Evolutionary conservation across 2,797 vertebrate genomes (phyloP).

Genomic region (Muscicapa comitata): DNA sequence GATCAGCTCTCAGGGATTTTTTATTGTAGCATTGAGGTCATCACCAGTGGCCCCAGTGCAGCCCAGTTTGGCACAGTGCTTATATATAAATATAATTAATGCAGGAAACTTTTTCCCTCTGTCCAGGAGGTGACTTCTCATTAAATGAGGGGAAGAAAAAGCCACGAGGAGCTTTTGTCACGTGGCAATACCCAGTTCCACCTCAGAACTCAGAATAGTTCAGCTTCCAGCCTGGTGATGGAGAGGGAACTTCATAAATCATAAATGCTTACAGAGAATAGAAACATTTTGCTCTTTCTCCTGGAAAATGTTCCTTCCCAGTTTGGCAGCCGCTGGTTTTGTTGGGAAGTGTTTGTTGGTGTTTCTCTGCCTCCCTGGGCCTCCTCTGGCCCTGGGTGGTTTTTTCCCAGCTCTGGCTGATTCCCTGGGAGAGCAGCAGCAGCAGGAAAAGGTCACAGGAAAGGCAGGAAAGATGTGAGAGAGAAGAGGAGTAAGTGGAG

Average conservation of each 20-base stretch:
- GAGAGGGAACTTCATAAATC: background rate
- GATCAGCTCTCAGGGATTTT: background rate
- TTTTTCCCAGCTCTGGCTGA: background rate
- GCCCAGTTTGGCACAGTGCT: background rate
- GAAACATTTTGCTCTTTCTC: background rate
- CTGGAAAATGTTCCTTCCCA: conserved; percentile 4
- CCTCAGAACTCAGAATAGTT: background rate
- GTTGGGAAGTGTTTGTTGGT: background rate
- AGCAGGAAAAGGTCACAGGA: background rate
- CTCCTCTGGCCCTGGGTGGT: background rate
- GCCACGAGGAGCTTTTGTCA: background rate
- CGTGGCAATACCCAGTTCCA: background rate
- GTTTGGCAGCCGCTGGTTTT: background rate
- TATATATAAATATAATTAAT: background rate
- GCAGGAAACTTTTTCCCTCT: background rate
- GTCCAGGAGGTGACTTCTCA: background rate
- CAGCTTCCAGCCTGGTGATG: background rate
- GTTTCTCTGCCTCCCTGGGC: background rate
- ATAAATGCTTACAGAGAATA: background rate
- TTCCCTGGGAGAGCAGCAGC: background rate
- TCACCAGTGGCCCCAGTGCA: background rate
- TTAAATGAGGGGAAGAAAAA: background rate
- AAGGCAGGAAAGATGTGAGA: background rate
- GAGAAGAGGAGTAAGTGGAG: background rate
- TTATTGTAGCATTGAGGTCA: background rate